phyloP scores from a whole-genome alignment of 2,888 invertebrate species.

The Unio delphinus region DNA sequence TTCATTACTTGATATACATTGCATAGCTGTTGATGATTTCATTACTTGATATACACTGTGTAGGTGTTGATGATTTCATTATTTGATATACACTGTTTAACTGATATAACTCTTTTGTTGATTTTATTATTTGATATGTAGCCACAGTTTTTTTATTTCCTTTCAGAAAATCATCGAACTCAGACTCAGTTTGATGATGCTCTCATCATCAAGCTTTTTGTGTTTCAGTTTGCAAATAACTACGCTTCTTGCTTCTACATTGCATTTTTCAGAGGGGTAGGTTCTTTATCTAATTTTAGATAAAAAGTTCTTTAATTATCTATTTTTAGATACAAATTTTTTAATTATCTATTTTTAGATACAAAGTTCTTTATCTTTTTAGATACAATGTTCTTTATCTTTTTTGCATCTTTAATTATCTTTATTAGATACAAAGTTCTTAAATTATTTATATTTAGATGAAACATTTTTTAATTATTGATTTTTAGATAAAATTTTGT shows the following conservation, averaged over 20 bases:
- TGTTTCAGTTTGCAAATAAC: constrained; percentile 74
- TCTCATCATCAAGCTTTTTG: constrained; percentile 73
- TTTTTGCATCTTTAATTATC: not conserved
- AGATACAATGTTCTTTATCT: not conserved
- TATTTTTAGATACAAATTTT: not conserved
- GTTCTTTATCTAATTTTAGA: constrained; percentile 6
- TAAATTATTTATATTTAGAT: not conserved
- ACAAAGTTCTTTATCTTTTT: not conserved
- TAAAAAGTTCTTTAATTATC: not conserved
- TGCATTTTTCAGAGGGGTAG: constrained; percentile 73
- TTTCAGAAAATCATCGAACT: constrained; percentile 73
- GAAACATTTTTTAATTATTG: not conserved
- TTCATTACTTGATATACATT: too few species aligned
- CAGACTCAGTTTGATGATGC: constrained; percentile 72
- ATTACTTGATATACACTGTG: constrained; percentile 6
- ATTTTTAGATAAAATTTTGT: not conserved
- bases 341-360: not conserved
- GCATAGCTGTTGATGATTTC: not conserved
- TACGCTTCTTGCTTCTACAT: constrained; percentile 74
- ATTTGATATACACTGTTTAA: too few species aligned
- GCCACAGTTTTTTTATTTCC: constrained; percentile 12
- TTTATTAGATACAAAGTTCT: not conserved
- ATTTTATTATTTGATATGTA: constrained; percentile 10
- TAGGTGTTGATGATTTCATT: too few species aligned
- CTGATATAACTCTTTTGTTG: not conserved